Evolutionary conservation across 2,888 invertebrate genomes (phyloP).

Genomic region (Thera britannica): DNA sequence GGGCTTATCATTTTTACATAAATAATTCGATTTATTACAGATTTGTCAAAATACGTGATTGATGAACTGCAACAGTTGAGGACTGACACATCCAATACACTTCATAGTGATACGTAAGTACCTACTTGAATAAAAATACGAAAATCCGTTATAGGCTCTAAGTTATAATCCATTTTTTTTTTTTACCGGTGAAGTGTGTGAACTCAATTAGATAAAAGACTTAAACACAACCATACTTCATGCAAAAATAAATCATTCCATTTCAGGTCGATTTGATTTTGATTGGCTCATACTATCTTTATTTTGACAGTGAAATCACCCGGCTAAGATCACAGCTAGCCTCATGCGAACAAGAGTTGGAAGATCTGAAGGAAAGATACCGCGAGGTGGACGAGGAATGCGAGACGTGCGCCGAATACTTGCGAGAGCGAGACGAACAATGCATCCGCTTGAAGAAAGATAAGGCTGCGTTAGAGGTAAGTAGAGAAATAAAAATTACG

Average conservation of each 20-base stretch:
- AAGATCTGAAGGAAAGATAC: conserved; percentile 68
- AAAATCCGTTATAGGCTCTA: no score
- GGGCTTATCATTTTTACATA: no score
- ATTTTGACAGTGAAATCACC: conserved; percentile 59
- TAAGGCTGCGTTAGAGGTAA: conserved; percentile 65
- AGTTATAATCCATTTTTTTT: no score
- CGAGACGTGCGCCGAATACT: conserved; percentile 72
- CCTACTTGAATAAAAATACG: no score
- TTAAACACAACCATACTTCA: no score
- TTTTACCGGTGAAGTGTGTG: no score
- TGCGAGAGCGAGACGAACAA: conserved; percentile 69
- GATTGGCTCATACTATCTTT: neutral
- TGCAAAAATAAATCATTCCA: no score
- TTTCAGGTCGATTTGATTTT: no score
- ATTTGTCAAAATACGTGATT: conserved; percentile 30
- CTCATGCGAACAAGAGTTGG: conserved; percentile 67
- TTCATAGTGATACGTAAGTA: conserved; percentile 26
- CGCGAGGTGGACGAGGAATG: conserved; percentile 78
- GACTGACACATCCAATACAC: conserved; percentile 27
- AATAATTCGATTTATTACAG: conserved; percentile 30
- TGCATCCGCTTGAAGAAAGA: conserved; percentile 62
- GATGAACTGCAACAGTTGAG: conserved; percentile 32
- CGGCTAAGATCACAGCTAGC: conserved; percentile 64
- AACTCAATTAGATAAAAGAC: no score
- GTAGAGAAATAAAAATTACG: no score